phyloP scores from a whole-genome alignment of 2,113 vertebrate species.

The Solea senegalensis region DNA sequence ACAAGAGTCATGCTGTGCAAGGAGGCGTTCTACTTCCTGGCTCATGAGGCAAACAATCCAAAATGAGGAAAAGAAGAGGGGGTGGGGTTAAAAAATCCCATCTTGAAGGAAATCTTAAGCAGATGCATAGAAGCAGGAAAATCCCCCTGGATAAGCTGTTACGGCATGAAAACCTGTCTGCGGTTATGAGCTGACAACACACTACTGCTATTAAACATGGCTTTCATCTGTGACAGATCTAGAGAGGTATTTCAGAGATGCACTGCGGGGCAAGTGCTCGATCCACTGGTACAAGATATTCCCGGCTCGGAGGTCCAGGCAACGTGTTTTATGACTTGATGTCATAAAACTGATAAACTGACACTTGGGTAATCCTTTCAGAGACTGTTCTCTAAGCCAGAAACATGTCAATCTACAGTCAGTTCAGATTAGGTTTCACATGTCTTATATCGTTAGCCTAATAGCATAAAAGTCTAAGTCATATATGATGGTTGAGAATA shows the following conservation, averaged over 20 bases:
- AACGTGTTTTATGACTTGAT: no score
- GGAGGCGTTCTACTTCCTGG: conserved; percentile 71
- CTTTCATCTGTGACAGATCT: conserved; percentile 67
- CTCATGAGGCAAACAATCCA: conserved; percentile 48
- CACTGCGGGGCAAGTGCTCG: conserved; percentile 23
- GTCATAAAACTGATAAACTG: no score
- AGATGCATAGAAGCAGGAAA: conserved; percentile 60
- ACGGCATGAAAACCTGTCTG: conserved; percentile 57
- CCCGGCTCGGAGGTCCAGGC: no score
- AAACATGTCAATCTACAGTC: no score
- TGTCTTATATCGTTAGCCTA: no score
- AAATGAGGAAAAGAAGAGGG: conserved; percentile 31
- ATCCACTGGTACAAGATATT: conserved; percentile 37
- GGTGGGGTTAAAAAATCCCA: conserved; percentile 57
- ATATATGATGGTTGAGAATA: no score
- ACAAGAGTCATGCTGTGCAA: conserved; percentile 57
- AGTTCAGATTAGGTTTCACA: no score
- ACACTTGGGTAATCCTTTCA: no score
- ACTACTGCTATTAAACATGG: conserved; percentile 60
- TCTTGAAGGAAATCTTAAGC: conserved; percentile 70
- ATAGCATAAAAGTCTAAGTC: no score
- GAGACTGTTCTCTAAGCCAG: no score
- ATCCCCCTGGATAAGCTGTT: conserved; percentile 55
- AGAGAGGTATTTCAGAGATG: conserved; percentile 49
- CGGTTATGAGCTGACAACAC: conserved; percentile 65